A percentile compares a stretch with the other conserved stretches of the same genome.
Conservation (phyloP, 2,888 invertebrate genomes). For the Leptopilina syphax region DNA sequence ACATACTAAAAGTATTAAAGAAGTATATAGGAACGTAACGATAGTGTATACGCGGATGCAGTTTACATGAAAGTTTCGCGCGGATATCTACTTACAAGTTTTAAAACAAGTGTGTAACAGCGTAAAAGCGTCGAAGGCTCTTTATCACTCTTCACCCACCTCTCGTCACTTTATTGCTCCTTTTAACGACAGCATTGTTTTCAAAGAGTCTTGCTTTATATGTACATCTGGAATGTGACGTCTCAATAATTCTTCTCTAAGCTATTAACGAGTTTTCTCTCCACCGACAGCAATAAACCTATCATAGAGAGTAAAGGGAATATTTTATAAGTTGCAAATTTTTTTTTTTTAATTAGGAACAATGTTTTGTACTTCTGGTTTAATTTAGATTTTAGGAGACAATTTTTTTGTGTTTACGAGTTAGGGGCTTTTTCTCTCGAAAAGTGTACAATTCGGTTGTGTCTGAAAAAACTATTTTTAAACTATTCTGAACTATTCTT, state of each 20-base stretch:
- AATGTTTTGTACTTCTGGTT: too few relatives aligned
- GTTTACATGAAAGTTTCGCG: slow-evolving; percentile 55
- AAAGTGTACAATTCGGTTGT: too few relatives aligned
- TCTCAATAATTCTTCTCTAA: slow-evolving; percentile 62
- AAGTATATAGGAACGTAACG: slow-evolving; percentile 39
- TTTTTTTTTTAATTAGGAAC: too few relatives aligned
- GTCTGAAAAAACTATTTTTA: too few relatives aligned
- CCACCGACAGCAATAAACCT: too few relatives aligned
- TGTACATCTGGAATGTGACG: slow-evolving; percentile 57
- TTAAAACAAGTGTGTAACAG: slow-evolving; percentile 46
- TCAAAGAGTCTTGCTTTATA: slow-evolving; percentile 43
- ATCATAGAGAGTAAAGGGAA: too few relatives aligned
- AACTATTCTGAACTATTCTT: too few relatives aligned
- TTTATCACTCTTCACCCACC: slow-evolving; percentile 62
- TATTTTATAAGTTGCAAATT: too few relatives aligned
- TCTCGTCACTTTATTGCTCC: slow-evolving; percentile 65
- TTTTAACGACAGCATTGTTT: slow-evolving; percentile 72
- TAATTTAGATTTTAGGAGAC: too few relatives aligned
- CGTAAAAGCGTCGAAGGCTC: slow-evolving; percentile 59
- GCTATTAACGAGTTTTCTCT: slow-evolving; percentile 1
- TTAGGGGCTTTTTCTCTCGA: too few relatives aligned
- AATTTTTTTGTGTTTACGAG: too few relatives aligned
- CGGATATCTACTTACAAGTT: slow-evolving; percentile 58
- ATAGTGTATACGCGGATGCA: slow-evolving; percentile 50
- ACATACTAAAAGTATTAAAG: neutral